Conservation (phyloP, 2,888 invertebrate species). For the Aleiodes testaceus region DNA sequence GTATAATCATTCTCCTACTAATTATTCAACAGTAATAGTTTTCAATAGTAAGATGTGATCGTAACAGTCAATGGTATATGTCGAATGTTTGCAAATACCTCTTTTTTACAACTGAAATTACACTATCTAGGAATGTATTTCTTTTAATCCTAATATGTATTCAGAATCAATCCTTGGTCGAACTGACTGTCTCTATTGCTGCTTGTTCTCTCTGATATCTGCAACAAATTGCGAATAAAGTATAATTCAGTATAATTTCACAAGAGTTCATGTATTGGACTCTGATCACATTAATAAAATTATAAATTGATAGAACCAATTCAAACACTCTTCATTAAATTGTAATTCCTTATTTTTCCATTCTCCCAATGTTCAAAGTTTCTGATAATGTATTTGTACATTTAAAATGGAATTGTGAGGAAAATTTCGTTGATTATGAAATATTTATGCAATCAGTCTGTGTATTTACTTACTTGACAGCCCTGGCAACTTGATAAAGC, state of each 20-base stretch:
- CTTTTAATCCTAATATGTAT: conserved; percentile 34
- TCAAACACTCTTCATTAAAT: neutral
- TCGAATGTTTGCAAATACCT: too few species aligned
- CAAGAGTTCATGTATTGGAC: too few species aligned
- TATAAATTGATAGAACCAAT: neutral
- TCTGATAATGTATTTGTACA: too few species aligned
- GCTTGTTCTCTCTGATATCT: conserved; percentile 64
- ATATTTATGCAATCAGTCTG: neutral
- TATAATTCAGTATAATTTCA: too few species aligned
- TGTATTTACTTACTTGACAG: conserved; percentile 72
- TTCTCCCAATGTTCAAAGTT: neutral
- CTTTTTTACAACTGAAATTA: conserved; percentile 10
- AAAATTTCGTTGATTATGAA: neutral
- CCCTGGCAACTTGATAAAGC: conserved; percentile 86
- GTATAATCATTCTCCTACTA: too few species aligned
- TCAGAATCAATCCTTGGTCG: conserved; percentile 54
- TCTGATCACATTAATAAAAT: too few species aligned
- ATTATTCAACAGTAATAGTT: too few species aligned
- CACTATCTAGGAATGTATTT: conserved; percentile 57
- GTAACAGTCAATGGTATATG: too few species aligned
- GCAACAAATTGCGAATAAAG: conserved; percentile 43
- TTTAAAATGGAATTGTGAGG: neutral
- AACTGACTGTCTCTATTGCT: conserved; percentile 35
- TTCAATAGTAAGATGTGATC: too few species aligned
- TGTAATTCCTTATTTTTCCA: neutral